Base-by-base conservation (phyloP, 2,797 vertebrate genomes). In the Vireo griseus region DNA sequence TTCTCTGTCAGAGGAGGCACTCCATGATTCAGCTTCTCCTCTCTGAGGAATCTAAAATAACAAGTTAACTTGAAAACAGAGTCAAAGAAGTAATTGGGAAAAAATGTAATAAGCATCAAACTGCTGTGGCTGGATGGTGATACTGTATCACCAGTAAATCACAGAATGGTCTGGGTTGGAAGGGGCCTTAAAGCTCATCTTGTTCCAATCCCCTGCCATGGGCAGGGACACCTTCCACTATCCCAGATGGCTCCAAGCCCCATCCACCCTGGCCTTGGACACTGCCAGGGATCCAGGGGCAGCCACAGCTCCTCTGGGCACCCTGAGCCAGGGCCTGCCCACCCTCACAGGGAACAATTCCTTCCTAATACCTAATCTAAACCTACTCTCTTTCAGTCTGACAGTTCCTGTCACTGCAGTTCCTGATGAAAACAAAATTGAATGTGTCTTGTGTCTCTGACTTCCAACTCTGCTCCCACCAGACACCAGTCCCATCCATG, bases 21-120 rank as follows among this genome's bases (percentile, higher is more conserved):
- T 71, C 8, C 3, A 0, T 92, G 84, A 92, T 94, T 95, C 92
- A 92, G 3, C 45, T 66, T 84, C 81, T 94, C 61, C 72, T 75
- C 67, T 39, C 10, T 31, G 61, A 74, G 65, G 82, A 86, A 74
- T 75, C 90, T 54, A 37, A 91, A 96, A 63, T 35, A 73, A 76
- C 55, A 82, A 77, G 55, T 47, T 69, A 40, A 42, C 35, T 54
- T 71, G 67, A 88, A 92, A 74, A 42, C 40, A 45, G 44, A 31
- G 28, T 44, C 50, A 37, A 35, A 77, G 62, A 86, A 85, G 48
- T 85, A 87, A 89, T 61, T 48, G 72, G 72, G 37, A 54, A 72
- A 81, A 89, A 71, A 85, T 47, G 57, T 51, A 50, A 15, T 18
- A 19, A 73, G 31, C 45, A 72, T 72, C 28, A 31, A 0, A 24